Base-by-base conservation (phyloP, 1,140 invertebrate genomes). In the Phymastichus coffea region DNA sequence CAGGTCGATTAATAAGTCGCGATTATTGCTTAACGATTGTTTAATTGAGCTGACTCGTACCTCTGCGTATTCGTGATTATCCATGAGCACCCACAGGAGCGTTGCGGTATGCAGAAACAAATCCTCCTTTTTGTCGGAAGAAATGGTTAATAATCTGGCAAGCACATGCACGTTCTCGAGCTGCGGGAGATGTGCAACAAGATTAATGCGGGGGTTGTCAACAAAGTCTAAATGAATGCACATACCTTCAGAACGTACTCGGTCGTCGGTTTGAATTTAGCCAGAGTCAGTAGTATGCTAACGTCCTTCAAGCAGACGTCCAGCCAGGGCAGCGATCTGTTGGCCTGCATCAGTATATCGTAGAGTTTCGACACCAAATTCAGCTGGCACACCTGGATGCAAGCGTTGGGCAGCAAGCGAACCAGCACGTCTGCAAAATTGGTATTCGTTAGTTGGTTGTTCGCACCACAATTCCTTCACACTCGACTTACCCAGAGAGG, bases 321-420 rank as follows among this genome's bases (percentile, higher is more conserved):
- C 52, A 75, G 68, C 69, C 75, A 70, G 2, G 76, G 76, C 28
- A 74, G 37, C 6, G 77, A 80, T 66, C 76, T 69, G 46, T 80
- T 80, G 4, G 69, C 70, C 44, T 57, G 61, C 2, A 17, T 61
- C 20, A 77, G 53, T 4, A 68, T 69, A 17, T 68, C 58, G 41
- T 77, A 78, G 22, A 78, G 66, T 15, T 64, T 72, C 9, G 70
- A 64, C 17, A 72, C 63, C 40, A 75, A 40, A 33, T 68, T 60
- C 28, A 67, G 33, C 25, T 73, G 38, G 30, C 75, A 74, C 28
- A 79, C 63, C 25, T 52, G 52, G 23, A 68, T 55, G 43, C 75
- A 74, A 22, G 68, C 64, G 33, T 64, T 65, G 6, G 69, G 71
- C 23, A 66, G 74, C 8, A 79, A 48, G 23, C 70, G 68, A 3